These are phyloP conservation scores for Thereva nobilitata DNA, from an alignment of 2,888 invertebrate species.

Conservation along the genomic window DNA sequence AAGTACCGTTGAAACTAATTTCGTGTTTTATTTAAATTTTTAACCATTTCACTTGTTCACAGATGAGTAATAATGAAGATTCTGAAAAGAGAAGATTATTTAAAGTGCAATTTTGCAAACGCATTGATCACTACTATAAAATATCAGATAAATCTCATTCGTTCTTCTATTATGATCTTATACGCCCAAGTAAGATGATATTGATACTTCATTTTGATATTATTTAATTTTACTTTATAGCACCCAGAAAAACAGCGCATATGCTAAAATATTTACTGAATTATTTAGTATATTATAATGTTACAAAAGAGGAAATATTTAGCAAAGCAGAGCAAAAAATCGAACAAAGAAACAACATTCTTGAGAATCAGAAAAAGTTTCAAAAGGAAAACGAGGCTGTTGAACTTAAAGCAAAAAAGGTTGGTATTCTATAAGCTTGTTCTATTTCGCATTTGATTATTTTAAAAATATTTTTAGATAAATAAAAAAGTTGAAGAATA, in stretches of 20 bases:
- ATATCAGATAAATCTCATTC: constrained; percentile 32
- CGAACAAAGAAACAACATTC: constrained; percentile 1
- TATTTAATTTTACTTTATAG: constrained; percentile 23
- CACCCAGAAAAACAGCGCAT: constrained; percentile 39
- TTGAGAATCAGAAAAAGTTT: constrained; percentile 20
- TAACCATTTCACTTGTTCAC: too few species aligned
- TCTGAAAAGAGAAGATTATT: constrained; percentile 17
- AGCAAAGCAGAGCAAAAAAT: constrained; percentile 8
- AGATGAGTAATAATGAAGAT: not conserved
- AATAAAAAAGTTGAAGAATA: constrained; percentile 14
- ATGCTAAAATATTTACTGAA: constrained; percentile 38
- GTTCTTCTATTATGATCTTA: constrained; percentile 33
- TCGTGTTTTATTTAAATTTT: too few species aligned
- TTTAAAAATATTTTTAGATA: constrained; percentile 9
- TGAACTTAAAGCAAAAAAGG: constrained; percentile 6
- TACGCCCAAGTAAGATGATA: constrained; percentile 27
- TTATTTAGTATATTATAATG: constrained; percentile 36
- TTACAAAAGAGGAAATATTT: constrained; percentile 36
- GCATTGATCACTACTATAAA: constrained; percentile 38
- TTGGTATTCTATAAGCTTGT: constrained; percentile 3
- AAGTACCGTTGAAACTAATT: constrained; percentile 8
- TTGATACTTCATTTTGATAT: not conserved
- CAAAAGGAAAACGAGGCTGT: constrained; percentile 14
- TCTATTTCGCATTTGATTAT: not conserved
- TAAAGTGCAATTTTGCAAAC: constrained; percentile 32